Percentiles rank a stretch among this genome's conserved stretches.
Evolutionary conservation across 2,113 vertebrate genomes (phyloP).

Genomic region (Fregetta grallaria): DNA sequence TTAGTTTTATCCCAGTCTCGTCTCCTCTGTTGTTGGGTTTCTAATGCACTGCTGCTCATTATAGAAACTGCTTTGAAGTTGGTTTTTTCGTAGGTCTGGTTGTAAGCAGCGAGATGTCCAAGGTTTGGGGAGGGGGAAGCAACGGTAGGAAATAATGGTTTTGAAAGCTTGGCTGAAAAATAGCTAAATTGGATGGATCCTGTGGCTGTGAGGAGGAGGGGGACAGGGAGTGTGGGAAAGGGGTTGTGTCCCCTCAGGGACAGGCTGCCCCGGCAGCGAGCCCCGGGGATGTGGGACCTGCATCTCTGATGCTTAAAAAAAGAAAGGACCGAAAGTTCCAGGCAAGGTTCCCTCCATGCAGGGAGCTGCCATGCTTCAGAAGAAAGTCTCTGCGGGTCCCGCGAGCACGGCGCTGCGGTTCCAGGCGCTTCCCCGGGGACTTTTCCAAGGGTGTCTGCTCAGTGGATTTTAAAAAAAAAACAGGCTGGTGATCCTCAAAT

Average conservation of each 20-base stretch:
- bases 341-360: fast-evolving
- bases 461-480: neutral
- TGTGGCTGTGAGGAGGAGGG: neutral
- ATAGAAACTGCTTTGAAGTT: slow-evolving; percentile 29
- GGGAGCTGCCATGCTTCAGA: fast-evolving
- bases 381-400: neutral
- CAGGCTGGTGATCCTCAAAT: neutral
- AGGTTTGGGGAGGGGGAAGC: neutral
- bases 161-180: neutral
- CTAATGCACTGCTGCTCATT: slow-evolving; percentile 12
- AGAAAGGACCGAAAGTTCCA: neutral
- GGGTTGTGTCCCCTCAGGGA: neutral
- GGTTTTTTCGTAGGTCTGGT: neutral
- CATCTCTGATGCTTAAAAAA: neutral
- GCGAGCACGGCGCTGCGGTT: fast-evolving
- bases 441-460: neutral
- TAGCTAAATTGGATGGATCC: neutral
- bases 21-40: neutral
- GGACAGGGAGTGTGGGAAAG: neutral
- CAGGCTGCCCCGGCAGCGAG: neutral
- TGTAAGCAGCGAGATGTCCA: neutral
- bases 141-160: neutral
- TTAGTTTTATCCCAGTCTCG: neutral
- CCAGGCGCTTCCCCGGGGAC: neutral
- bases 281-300: neutral